A percentile compares a stretch with the other conserved stretches of the same genome.
Conservation (phyloP, 2,888 invertebrate genomes). For the Yponomeuta sedellus region DNA sequence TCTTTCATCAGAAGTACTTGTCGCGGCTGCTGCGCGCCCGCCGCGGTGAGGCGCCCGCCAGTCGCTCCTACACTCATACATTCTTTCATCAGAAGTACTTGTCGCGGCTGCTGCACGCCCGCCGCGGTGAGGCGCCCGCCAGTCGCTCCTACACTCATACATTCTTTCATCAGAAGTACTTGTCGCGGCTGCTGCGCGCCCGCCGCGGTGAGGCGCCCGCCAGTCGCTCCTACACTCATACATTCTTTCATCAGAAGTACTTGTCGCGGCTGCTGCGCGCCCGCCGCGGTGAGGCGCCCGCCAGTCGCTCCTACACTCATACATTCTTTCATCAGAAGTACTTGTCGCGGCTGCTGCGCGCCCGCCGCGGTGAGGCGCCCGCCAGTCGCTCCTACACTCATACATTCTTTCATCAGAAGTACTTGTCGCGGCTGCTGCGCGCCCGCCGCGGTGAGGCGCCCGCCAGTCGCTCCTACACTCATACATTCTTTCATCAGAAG, state of each 20-base stretch:
- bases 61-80: slow-evolving; percentile 7
- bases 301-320: slow-evolving; percentile 7
- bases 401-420: too few species aligned
- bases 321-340: too few species aligned
- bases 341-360: slow-evolving; percentile 26
- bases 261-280: slow-evolving; percentile 27
- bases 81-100: slow-evolving; percentile 46
- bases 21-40: slow-evolving; percentile 25
- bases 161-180: too few species aligned
- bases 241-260: too few species aligned
- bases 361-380: slow-evolving; percentile 20
- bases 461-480: slow-evolving; percentile 7
- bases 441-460: slow-evolving; percentile 21
- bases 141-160: slow-evolving; percentile 7
- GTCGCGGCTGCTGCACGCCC: slow-evolving; percentile 24
- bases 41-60: background rate
- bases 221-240: slow-evolving; percentile 7
- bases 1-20: slow-evolving; percentile 44
- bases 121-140: slow-evolving; percentile 13
- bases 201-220: slow-evolving; percentile 18
- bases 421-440: slow-evolving; percentile 28
- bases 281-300: slow-evolving; percentile 19
- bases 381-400: slow-evolving; percentile 7
- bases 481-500: too few species aligned
- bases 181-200: slow-evolving; percentile 26